These are phyloP conservation scores for Pristionchus fissidentatus DNA, from an alignment of 2,888 invertebrate species.

Conservation along the genomic window DNA sequence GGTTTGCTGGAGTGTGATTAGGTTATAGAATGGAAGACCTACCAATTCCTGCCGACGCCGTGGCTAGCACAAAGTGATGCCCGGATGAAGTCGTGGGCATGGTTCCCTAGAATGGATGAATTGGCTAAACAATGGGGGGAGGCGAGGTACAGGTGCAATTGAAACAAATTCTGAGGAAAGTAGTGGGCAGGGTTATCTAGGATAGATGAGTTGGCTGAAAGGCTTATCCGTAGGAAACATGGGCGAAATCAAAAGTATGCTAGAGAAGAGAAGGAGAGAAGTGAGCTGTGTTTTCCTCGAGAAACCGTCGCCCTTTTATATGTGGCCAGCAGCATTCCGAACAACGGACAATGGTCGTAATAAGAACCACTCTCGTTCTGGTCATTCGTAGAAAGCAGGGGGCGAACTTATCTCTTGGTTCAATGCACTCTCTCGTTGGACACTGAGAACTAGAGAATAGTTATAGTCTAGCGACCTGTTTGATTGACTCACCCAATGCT, in stretches of 20 bases:
- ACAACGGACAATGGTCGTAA: not conserved
- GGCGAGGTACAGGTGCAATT: too few relatives aligned
- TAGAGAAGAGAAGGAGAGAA: not conserved
- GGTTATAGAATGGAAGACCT: not conserved
- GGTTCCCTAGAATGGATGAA: not conserved
- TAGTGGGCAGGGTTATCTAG: not conserved
- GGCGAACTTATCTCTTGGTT: not conserved
- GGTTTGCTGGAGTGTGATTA: not conserved
- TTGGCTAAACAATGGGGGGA: too few relatives aligned
- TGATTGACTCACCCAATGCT: too few relatives aligned
- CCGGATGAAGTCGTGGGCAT: constrained; percentile 41
- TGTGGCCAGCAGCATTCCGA: not conserved
- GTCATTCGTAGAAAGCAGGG: too few relatives aligned
- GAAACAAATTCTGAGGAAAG: too few relatives aligned
- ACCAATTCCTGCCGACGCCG: constrained; percentile 41
- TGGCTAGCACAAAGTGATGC: constrained; percentile 44
- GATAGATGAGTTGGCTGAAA: too few relatives aligned
- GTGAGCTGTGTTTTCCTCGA: not conserved
- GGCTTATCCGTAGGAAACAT: too few relatives aligned
- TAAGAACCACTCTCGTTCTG: too few relatives aligned
- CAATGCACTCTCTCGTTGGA: not conserved
- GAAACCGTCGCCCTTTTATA: not conserved
- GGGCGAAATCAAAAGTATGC: not conserved
- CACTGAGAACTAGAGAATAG: too few relatives aligned
- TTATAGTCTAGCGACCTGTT: too few relatives aligned